phyloP scores from a whole-genome alignment of 2,113 vertebrate genomes.

The Ageneiosus marmoratus region DNA sequence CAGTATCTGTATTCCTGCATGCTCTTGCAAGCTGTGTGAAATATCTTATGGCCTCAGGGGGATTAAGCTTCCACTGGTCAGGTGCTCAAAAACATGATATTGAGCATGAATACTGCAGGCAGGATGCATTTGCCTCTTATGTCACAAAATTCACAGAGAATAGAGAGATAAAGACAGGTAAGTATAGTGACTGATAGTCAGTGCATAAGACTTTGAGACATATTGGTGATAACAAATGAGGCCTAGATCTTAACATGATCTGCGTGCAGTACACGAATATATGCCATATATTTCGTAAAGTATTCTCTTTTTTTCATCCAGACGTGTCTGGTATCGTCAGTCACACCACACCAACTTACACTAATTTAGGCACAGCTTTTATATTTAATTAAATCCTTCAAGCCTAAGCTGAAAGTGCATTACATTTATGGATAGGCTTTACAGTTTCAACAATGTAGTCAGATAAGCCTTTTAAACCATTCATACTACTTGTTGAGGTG shows the following conservation, averaged over 20 bases:
- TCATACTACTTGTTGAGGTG: constrained; percentile 36
- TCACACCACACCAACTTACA: not conserved
- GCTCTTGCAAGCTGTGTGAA: not conserved
- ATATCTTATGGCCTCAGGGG: not conserved
- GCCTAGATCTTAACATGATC: not conserved
- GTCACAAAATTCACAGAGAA: not conserved
- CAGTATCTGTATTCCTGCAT: constrained; percentile 26
- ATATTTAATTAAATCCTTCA: constrained; percentile 41
- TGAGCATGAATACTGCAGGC: not conserved
- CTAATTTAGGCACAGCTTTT: constrained; percentile 25
- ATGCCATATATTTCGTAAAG: not conserved
- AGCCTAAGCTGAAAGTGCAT: constrained; percentile 25
- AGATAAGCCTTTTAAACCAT: constrained; percentile 36
- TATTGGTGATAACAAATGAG: not conserved
- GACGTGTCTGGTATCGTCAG: constrained; percentile 6
- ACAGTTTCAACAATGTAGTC: constrained; percentile 34
- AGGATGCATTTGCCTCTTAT: not conserved
- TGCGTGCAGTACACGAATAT: not conserved
- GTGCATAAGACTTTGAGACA: too few relatives aligned
- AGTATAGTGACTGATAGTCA: not conserved
- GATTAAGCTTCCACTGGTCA: not conserved
- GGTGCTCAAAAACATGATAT: not conserved
- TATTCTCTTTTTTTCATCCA: not conserved
- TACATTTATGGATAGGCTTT: constrained; percentile 22
- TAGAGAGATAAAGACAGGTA: not conserved